Percentiles rank a stretch among this genome's conserved stretches.
These are phyloP conservation scores for Chaetodon trifasciatus DNA, from an alignment of 2,797 vertebrate species.

Conservation along the genomic window DNA sequence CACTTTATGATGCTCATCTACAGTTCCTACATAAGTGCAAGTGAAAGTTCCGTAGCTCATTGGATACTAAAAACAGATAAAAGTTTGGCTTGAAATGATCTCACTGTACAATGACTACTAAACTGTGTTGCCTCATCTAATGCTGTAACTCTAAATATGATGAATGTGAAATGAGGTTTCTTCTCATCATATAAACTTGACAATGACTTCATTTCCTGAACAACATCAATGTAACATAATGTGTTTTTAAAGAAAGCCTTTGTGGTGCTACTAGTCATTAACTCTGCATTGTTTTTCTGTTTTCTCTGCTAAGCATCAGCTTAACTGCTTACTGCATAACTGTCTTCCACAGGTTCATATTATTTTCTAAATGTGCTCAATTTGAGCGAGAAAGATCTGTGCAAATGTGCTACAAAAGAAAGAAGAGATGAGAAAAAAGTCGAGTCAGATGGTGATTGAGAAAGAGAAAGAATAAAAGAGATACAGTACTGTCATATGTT, in stretches of 20 bases:
- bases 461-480: neutral
- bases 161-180: neutral
- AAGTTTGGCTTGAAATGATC: neutral
- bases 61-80: neutral
- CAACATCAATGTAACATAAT: slow-evolving; percentile 19
- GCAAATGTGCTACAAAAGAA: slow-evolving; percentile 1
- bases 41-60: neutral
- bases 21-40: neutral
- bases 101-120: neutral
- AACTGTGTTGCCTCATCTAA: neutral
- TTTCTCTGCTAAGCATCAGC: slow-evolving; percentile 45
- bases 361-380: slow-evolving; percentile 27
- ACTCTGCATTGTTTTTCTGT: slow-evolving; percentile 44
- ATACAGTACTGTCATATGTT: neutral
- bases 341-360: slow-evolving; percentile 40
- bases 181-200: neutral
- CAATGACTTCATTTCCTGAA: slow-evolving; percentile 1
- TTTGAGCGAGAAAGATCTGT: slow-evolving; percentile 14
- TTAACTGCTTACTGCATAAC: slow-evolving; percentile 32
- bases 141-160: neutral
- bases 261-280: slow-evolving; percentile 45
- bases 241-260: slow-evolving; percentile 33
- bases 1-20: neutral
- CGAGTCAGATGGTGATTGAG: neutral
- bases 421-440: neutral